A percentile compares a stretch with the other conserved stretches of the same genome.
These are phyloP conservation scores for Stichodactyla mertensii DNA, from an alignment of 64 coral and sea anemone genomes.

Conservation along the genomic window DNA sequence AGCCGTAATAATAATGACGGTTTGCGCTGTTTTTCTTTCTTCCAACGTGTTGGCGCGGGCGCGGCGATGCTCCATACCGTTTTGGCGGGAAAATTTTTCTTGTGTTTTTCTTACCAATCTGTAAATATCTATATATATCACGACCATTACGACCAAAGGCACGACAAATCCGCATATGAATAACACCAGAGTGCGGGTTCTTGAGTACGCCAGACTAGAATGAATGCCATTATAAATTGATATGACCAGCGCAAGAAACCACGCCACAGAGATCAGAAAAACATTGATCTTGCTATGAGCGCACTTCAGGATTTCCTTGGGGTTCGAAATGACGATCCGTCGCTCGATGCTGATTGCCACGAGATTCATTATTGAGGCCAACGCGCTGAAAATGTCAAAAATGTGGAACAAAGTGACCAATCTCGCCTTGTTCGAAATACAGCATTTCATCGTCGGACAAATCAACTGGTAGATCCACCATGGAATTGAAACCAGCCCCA, in stretches of 20 bases:
- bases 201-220: background rate
- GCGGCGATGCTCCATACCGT: background rate
- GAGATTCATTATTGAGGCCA: conserved; percentile 46
- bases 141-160: conserved; percentile 17
- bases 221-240: conserved; percentile 5
- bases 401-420: background rate
- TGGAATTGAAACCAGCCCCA: conserved; percentile 42
- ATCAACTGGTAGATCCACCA: conserved; percentile 33
- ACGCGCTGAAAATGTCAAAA: conserved; percentile 44
- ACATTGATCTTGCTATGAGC: background rate
- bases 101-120: conserved; percentile 6
- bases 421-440: background rate
- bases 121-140: conserved; percentile 32
- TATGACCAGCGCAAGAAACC: conserved; percentile 14
- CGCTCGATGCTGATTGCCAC: conserved; percentile 44
- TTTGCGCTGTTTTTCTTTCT: conserved; percentile 28
- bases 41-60: background rate
- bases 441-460: background rate
- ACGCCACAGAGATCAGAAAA: conserved; percentile 25
- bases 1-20: conserved; percentile 20
- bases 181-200: background rate
- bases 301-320: background rate
- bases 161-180: conserved; percentile 33
- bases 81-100: background rate
- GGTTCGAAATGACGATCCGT: conserved; percentile 12